Conservation (phyloP, 2,888 invertebrate genomes). For the Tineola bisselliella region DNA sequence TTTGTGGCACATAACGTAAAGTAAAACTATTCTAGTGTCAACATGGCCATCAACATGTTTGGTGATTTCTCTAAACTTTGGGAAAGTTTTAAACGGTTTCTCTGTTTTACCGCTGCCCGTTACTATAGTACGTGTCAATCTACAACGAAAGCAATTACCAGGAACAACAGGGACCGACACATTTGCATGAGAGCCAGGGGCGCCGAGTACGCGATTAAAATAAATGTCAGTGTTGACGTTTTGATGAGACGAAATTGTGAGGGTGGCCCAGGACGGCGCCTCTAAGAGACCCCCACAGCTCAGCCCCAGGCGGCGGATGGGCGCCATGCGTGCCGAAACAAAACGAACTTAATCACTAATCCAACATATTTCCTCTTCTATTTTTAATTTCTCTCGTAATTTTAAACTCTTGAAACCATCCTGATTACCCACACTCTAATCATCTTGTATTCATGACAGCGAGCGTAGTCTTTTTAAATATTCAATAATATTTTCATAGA, state of each 20-base stretch:
- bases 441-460: conserved; percentile 9
- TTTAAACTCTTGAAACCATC: neutral
- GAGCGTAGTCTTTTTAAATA: neutral
- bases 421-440: conserved; percentile 7
- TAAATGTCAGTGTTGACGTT: conserved; percentile 65
- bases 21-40: conserved; percentile 1
- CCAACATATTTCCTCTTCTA: conserved; percentile 7
- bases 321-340: conserved; percentile 12
- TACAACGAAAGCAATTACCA: conserved; percentile 53
- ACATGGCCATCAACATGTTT: neutral
- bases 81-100: conserved; percentile 44
- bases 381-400: conserved; percentile 3
- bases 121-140: conserved; percentile 48
- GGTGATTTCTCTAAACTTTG: conserved; percentile 17
- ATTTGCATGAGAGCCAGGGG: conserved; percentile 29
- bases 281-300: neutral
- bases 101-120: conserved; percentile 18
- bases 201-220: conserved; percentile 32
- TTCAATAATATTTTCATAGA: neutral
- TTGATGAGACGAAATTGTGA: conserved; percentile 59
- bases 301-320: neutral
- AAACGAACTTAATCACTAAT: conserved; percentile 7
- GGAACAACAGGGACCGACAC: conserved; percentile 15
- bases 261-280: conserved; percentile 18
- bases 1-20: neutral